Evolutionary conservation across 2,113 vertebrate genomes (phyloP).

Genomic region (Pelvicachromis taeniatus): DNA sequence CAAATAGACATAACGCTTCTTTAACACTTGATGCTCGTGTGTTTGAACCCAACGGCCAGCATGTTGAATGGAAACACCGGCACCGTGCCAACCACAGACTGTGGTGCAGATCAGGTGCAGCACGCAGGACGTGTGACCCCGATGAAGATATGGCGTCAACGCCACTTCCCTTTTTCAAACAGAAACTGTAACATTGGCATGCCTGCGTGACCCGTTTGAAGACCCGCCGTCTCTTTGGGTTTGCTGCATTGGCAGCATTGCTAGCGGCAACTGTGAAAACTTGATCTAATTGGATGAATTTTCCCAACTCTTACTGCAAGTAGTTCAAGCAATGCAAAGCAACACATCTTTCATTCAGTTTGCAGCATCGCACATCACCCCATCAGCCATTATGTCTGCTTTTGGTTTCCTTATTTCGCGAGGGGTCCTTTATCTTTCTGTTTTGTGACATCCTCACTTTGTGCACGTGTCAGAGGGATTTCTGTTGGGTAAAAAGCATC

Average conservation of each 20-base stretch:
- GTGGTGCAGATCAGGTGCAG: accelerated
- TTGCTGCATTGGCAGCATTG: neutral
- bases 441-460: neutral
- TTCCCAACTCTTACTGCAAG: neutral
- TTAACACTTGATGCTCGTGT: neutral
- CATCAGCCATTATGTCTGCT: accelerated
- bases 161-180: neutral
- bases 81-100: accelerated
- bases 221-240: too few species aligned
- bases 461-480: neutral
- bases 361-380: neutral
- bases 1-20: neutral
- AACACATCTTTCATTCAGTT: neutral
- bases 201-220: neutral
- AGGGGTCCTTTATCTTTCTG: neutral
- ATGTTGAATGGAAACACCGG: neutral
- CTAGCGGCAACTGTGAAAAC: neutral
- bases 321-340: neutral
- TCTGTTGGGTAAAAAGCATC: neutral
- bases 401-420: neutral
- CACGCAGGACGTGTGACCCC: neutral
- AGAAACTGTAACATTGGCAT: neutral
- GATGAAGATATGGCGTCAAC: accelerated
- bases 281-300: neutral
- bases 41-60: accelerated